These are phyloP conservation scores for Pseudopodoces humilis DNA, from an alignment of 2,113 vertebrate genomes.

Conservation along the genomic window DNA sequence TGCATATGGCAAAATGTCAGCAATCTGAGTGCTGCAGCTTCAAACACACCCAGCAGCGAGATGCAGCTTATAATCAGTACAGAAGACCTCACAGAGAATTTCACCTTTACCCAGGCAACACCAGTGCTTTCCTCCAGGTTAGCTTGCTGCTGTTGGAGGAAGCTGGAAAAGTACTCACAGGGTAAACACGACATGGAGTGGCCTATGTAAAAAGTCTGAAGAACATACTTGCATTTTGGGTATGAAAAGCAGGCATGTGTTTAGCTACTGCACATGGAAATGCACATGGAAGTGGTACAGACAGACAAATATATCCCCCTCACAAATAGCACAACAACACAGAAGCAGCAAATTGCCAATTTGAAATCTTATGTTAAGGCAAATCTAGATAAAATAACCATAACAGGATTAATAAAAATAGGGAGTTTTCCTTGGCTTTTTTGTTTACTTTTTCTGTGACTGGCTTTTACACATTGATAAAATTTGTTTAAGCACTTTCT, in stretches of 20 bases:
- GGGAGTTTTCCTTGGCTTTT: neutral
- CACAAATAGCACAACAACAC: slow-evolving; percentile 41
- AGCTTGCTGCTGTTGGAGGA: neutral
- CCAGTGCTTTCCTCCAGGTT: neutral
- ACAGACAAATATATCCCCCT: slow-evolving; percentile 37
- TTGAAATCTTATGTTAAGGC: slow-evolving; percentile 50
- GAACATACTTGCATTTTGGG: neutral
- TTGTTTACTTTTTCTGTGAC: slow-evolving; percentile 84
- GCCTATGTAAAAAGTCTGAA: slow-evolving; percentile 9
- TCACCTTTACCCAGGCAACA: neutral
- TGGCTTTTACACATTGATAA: slow-evolving; percentile 97
- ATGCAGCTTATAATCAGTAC: neutral
- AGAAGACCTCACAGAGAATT: neutral
- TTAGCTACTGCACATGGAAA: slow-evolving; percentile 40
- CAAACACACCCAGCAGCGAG: neutral
- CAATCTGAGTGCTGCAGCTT: neutral
- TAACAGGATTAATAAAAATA: slow-evolving; percentile 22
- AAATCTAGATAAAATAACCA: slow-evolving; percentile 52
- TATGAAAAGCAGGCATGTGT: slow-evolving; percentile 9
- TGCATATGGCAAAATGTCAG: neutral
- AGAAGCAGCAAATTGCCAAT: slow-evolving; percentile 49
- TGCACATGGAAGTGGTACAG: slow-evolving; percentile 5
- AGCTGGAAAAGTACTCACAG: slow-evolving; percentile 24
- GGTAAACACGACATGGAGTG: slow-evolving; percentile 16
- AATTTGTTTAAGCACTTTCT: slow-evolving; percentile 96